Evolutionary conservation across 2,888 invertebrate species (phyloP).

Genomic region (Arge pagana): DNA sequence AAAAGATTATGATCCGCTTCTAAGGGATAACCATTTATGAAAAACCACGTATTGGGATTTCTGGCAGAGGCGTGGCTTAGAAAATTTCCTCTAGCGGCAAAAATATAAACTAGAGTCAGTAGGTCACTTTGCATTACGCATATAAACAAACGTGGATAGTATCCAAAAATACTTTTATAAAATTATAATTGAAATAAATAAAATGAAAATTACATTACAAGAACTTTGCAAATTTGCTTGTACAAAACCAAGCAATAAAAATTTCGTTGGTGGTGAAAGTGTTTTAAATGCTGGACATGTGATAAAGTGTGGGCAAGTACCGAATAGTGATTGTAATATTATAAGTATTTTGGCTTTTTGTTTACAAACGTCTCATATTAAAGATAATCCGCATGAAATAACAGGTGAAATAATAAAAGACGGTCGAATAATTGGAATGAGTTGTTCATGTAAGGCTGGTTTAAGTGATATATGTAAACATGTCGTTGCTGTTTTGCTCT

Average conservation of each 20-base stretch:
- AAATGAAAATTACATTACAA: slow-evolving; percentile 11
- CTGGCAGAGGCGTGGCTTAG: slow-evolving; percentile 20
- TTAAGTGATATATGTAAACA: slow-evolving; percentile 20
- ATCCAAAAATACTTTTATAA: too few species aligned
- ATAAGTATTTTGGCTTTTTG: slow-evolving; percentile 21
- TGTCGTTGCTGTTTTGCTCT: slow-evolving; percentile 21
- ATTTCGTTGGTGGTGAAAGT: slow-evolving; percentile 20
- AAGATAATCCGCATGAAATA: slow-evolving; percentile 21
- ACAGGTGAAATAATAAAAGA: slow-evolving; percentile 10
- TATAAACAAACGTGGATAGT: too few species aligned
- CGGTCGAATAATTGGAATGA: slow-evolving; percentile 19
- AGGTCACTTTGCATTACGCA: not conserved
- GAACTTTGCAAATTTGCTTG: slow-evolving; percentile 22
- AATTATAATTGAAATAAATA: too few species aligned
- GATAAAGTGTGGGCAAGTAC: slow-evolving; percentile 16
- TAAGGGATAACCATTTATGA: too few species aligned
- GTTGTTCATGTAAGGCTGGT: slow-evolving; percentile 23
- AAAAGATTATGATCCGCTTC: too few species aligned
- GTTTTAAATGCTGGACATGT: slow-evolving; percentile 16
- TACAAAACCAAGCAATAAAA: slow-evolving; percentile 11
- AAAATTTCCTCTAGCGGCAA: slow-evolving; percentile 3
- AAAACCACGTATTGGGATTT: slow-evolving; percentile 21
- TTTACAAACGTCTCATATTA: slow-evolving; percentile 21
- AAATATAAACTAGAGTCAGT: not conserved
- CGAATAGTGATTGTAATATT: slow-evolving; percentile 1